Evolutionary conservation across 2,113 vertebrate genomes (phyloP).

Genomic region (Cheilinus undulatus): DNA sequence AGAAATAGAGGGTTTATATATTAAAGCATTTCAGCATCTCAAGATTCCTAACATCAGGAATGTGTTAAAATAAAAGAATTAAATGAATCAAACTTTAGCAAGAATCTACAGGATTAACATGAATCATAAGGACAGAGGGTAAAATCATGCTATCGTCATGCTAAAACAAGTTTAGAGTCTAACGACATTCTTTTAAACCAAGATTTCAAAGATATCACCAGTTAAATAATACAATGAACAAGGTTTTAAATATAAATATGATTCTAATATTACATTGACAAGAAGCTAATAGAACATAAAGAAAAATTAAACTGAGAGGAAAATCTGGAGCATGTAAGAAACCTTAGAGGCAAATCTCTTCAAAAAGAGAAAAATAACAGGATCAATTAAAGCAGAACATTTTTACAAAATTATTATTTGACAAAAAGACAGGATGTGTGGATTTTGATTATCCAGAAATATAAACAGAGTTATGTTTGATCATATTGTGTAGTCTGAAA

Average conservation of each 20-base stretch:
- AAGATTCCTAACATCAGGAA: constrained; percentile 34
- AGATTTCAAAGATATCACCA: constrained; percentile 45
- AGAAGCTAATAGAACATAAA: constrained; percentile 27
- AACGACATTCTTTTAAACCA: constrained; percentile 52
- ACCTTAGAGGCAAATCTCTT: not conserved
- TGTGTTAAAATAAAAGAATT: constrained; percentile 15
- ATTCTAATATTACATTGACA: constrained; percentile 24
- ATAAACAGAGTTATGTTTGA: not conserved
- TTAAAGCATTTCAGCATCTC: not conserved
- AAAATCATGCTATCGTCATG: constrained; percentile 46
- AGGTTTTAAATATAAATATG: constrained; percentile 33
- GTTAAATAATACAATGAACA: constrained; percentile 32
- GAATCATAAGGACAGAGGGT: not conserved
- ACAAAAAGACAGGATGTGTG: not conserved
- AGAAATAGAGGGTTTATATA: constrained; percentile 28
- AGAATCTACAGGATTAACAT: not conserved
- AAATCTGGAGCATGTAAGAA: constrained; percentile 20
- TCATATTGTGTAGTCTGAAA: not conserved
- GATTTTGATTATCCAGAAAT: not conserved
- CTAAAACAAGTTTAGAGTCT: constrained; percentile 50
- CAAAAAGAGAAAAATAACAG: not conserved
- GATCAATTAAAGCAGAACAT: not conserved
- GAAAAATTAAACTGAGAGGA: not conserved
- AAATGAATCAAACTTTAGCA: not conserved
- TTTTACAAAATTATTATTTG: not conserved